phyloP scores from a whole-genome alignment of 1,140 invertebrate species.

The Leptinotarsa texana region DNA sequence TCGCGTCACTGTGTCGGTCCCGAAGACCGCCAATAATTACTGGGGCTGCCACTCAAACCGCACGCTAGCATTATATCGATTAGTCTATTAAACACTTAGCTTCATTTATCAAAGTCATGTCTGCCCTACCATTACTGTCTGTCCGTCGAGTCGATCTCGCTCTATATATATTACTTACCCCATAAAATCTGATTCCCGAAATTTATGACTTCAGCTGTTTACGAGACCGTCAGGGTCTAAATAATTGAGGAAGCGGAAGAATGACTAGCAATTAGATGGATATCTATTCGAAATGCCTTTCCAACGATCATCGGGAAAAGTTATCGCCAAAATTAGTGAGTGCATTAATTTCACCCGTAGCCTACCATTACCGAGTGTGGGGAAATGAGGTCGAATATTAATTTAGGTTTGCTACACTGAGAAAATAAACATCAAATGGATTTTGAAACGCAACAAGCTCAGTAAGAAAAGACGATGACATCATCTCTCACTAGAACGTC shows the following conservation, averaged over 20 bases:
- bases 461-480: too few species aligned
- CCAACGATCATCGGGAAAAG: too few species aligned
- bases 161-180: slow-evolving; percentile 21
- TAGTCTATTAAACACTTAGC: slow-evolving; percentile 55
- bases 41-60: slow-evolving; percentile 50
- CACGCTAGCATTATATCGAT: slow-evolving; percentile 48
- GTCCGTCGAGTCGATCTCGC: slow-evolving; percentile 13
- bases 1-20: slow-evolving; percentile 23
- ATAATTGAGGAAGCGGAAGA: background rate
- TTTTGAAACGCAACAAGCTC: too few species aligned
- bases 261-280: too few species aligned
- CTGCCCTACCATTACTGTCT: slow-evolving; percentile 29
- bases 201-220: slow-evolving; percentile 18
- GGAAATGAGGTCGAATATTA: too few species aligned
- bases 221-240: background rate
- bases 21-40: slow-evolving; percentile 49
- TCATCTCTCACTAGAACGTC: too few species aligned
- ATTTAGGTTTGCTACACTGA: too few species aligned
- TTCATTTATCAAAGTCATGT: slow-evolving; percentile 52
- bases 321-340: too few species aligned
- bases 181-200: slow-evolving; percentile 28
- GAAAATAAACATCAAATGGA: too few species aligned
- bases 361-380: too few species aligned
- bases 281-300: too few species aligned
- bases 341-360: too few species aligned